A percentile compares a stretch with the other conserved stretches of the same genome.
These are phyloP conservation scores for Brachypteracias leptosomus DNA, from an alignment of 2,113 vertebrate species.

Conservation along the genomic window DNA sequence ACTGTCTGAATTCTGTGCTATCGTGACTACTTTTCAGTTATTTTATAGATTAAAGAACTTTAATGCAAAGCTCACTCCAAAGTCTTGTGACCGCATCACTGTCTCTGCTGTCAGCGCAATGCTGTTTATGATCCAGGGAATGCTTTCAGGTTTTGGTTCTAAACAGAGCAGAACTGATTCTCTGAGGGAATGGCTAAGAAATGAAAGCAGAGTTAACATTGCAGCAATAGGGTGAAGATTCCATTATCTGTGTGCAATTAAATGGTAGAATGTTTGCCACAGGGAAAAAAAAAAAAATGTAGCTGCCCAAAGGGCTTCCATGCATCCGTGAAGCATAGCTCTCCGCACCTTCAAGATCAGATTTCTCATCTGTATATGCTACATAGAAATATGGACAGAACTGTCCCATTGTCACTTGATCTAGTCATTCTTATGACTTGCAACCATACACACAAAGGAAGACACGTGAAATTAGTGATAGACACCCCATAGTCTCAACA, in stretches of 20 bases:
- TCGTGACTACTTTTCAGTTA: not conserved
- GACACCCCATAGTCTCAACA: not conserved
- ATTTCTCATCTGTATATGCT: not conserved
- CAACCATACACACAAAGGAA: not conserved
- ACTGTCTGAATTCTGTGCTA: not conserved
- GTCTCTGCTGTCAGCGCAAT: not conserved
- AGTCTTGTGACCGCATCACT: not conserved
- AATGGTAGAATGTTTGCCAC: not conserved
- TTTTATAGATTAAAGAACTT: not conserved
- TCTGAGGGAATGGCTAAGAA: not conserved
- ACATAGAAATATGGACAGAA: not conserved
- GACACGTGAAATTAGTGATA: not conserved
- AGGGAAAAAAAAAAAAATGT: not conserved
- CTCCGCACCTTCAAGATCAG: not conserved
- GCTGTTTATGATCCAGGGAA: not conserved
- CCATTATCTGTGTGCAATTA: not conserved
- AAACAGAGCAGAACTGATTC: not conserved
- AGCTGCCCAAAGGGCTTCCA: not conserved
- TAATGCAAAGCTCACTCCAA: not conserved
- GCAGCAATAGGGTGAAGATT: not conserved
- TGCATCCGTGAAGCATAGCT: not conserved
- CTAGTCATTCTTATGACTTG: not conserved
- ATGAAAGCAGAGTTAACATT: not conserved
- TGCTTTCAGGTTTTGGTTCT: not conserved
- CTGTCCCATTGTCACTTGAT: not conserved